A percentile compares a stretch with the other conserved stretches of the same genome.
Conservation (phyloP, 2,113 vertebrate species). For the Tautogolabrus adspersus region DNA sequence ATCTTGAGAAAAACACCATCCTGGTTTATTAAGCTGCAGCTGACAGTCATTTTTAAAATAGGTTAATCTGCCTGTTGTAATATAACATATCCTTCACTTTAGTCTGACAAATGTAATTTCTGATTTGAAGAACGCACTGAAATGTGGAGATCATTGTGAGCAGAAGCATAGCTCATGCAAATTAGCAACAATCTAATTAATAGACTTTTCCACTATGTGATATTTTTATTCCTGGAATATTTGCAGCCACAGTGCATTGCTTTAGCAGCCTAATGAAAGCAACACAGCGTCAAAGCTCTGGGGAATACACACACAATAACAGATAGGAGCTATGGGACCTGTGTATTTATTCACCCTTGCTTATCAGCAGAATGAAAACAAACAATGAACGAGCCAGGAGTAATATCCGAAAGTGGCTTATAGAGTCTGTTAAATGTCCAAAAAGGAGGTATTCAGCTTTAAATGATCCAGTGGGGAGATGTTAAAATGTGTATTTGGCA, state of each 20-base stretch:
- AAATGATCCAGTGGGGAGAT: background rate
- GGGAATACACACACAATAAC: background rate
- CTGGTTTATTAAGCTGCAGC: slow-evolving; percentile 11
- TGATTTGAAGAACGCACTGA: background rate
- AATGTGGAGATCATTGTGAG: no score
- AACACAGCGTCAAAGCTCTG: background rate
- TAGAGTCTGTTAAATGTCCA: background rate
- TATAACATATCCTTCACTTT: background rate
- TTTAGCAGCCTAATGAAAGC: background rate
- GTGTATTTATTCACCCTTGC: background rate
- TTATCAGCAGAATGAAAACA: background rate
- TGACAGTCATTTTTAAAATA: background rate
- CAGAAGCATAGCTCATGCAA: background rate
- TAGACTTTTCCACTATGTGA: background rate
- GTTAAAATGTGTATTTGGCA: background rate
- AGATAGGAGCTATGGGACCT: background rate
- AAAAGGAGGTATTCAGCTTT: background rate
- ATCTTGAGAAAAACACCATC: slow-evolving; percentile 5
- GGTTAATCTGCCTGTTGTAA: background rate
- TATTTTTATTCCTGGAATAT: background rate
- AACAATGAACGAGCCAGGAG: background rate
- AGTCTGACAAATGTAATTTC: background rate
- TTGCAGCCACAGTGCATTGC: slow-evolving; percentile 1
- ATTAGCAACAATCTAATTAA: background rate
- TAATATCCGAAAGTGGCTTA: background rate